phyloP scores from a whole-genome alignment of 1,140 invertebrate species.

The Andricus grossulariae region DNA sequence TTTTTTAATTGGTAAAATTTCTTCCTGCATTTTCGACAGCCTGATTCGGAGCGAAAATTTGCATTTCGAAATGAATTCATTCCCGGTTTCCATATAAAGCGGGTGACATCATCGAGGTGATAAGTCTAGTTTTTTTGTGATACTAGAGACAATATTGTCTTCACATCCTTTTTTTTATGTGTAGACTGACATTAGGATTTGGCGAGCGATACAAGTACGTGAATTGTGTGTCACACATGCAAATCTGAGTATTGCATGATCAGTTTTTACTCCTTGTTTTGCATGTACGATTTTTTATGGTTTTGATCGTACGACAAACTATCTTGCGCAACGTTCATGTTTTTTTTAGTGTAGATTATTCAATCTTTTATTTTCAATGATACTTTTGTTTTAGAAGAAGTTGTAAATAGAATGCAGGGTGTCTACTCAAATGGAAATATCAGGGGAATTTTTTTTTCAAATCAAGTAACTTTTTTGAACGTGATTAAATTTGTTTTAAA shows the following conservation, averaged over 20 bases:
- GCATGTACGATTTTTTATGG: conserved; percentile 34
- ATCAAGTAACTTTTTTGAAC: no score
- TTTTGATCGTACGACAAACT: no score
- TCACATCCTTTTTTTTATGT: conserved; percentile 54
- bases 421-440: no score
- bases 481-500: no score
- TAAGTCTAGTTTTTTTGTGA: not conserved
- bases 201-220: conserved; percentile 86
- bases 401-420: no score
- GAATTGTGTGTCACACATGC: conserved; percentile 37
- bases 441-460: no score
- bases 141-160: not conserved
- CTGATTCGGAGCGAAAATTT: conserved; percentile 8
- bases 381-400: no score
- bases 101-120: not conserved
- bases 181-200: conserved; percentile 84
- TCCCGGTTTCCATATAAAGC: conserved; percentile 8
- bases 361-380: no score
- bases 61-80: not conserved
- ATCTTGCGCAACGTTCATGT: no score
- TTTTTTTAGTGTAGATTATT: not conserved
- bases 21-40: conserved; percentile 23
- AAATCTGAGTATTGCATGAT: not conserved
- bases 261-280: not conserved
- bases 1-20: no score